A percentile compares a stretch with the other conserved stretches of the same genome.
These are phyloP conservation scores for Solenopsis invicta DNA, from an alignment of 1,140 invertebrate species.

Conservation along the genomic window DNA sequence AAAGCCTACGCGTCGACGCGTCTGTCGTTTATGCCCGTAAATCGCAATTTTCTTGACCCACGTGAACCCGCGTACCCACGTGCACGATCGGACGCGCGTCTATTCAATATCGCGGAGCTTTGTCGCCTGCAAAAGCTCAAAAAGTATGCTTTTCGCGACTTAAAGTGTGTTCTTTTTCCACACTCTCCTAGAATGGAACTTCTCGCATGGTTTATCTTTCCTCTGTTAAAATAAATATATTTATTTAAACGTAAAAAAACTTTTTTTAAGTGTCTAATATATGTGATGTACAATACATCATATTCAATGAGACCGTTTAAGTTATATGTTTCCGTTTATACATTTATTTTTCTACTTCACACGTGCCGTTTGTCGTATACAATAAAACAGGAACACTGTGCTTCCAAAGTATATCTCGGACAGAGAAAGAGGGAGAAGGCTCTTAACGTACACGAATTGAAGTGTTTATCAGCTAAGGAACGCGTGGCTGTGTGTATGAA, in stretches of 20 bases:
- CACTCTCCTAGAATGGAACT: too few species aligned
- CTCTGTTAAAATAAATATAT: too few species aligned
- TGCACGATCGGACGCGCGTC: background rate
- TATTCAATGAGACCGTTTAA: background rate
- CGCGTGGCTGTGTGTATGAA: slow-evolving; percentile 72
- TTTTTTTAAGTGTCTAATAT: too few species aligned
- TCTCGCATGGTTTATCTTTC: too few species aligned
- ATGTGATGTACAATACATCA: too few species aligned
- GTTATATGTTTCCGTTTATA: background rate
- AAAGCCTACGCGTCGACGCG: slow-evolving; percentile 36
- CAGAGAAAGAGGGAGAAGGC: background rate
- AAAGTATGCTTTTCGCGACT: background rate
- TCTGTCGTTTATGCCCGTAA: slow-evolving; percentile 52
- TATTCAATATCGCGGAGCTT: background rate
- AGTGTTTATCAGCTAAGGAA: slow-evolving; percentile 59
- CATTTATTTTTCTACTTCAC: background rate
- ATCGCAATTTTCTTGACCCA: slow-evolving; percentile 56
- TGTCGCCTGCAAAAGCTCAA: background rate
- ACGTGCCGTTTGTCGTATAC: background rate
- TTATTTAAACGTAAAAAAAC: too few species aligned
- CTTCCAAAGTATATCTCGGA: background rate
- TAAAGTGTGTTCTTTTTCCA: background rate
- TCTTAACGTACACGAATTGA: slow-evolving; percentile 41
- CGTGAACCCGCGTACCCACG: background rate
- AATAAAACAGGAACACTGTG: background rate